Evolutionary conservation across 2,888 invertebrate species (phyloP).

Genomic region (Coelopa pilipes): DNA sequence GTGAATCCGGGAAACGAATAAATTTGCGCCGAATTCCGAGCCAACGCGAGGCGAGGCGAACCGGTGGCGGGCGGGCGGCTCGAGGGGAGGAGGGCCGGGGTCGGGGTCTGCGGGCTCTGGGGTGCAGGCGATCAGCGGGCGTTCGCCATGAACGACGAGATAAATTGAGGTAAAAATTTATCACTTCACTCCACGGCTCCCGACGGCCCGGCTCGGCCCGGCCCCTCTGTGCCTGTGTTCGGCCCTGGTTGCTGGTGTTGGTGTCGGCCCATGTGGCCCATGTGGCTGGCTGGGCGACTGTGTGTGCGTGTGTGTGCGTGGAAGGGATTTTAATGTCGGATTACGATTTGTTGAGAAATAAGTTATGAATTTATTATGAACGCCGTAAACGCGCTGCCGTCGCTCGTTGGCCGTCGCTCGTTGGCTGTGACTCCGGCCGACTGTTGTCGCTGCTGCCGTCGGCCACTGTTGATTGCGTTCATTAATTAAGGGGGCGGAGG

Average conservation of each 20-base stretch:
- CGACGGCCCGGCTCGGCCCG: background rate
- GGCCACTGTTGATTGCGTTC: background rate
- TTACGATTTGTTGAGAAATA: constrained; percentile 29
- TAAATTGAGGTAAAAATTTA: constrained; percentile 22
- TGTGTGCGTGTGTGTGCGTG: background rate
- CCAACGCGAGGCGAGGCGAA: too few species aligned
- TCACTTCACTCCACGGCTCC: background rate
- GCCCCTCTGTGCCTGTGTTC: background rate
- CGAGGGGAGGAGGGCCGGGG: background rate
- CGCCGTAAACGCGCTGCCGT: background rate
- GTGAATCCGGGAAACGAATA: background rate
- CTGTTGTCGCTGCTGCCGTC: constrained; percentile 11
- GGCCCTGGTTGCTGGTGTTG: background rate
- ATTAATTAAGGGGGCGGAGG: constrained; percentile 48
- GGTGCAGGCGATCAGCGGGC: background rate
- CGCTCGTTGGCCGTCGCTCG: background rate
- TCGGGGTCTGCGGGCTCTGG: background rate
- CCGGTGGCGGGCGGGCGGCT: background rate
- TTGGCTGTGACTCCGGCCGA: background rate
- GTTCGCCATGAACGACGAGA: constrained; percentile 24
- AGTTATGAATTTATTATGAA: constrained; percentile 36
- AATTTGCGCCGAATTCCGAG: too few species aligned
- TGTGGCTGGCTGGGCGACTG: constrained; percentile 1
- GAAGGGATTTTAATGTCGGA: constrained; percentile 33
- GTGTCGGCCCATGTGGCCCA: too few species aligned